Evolutionary conservation across 2,888 invertebrate species (phyloP).

Genomic region (Nemapogon koenigi): DNA sequence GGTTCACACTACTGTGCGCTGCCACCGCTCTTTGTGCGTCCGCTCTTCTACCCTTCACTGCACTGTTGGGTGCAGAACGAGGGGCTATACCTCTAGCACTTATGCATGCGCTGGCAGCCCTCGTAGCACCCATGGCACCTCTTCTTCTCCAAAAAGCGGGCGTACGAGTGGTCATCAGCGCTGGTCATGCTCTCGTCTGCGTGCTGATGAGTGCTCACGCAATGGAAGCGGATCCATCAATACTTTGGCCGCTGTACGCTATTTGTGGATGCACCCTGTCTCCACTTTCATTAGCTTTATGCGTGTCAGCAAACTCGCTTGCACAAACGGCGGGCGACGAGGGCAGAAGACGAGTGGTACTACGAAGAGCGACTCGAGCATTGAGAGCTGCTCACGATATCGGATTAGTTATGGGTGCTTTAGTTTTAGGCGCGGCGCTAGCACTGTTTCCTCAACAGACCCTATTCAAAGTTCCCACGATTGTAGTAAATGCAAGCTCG

Average conservation of each 20-base stretch:
- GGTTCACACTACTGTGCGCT: slow-evolving; percentile 61
- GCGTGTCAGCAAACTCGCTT: slow-evolving; percentile 64
- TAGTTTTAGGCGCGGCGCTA: slow-evolving; percentile 48
- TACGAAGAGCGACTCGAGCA: slow-evolving; percentile 46
- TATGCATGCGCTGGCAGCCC: slow-evolving; percentile 67
- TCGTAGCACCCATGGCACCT: slow-evolving; percentile 57
- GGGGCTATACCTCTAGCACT: slow-evolving; percentile 70
- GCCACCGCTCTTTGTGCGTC: slow-evolving; percentile 70
- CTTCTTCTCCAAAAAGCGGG: slow-evolving; percentile 49
- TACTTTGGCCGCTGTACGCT: slow-evolving; percentile 43
- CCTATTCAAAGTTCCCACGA: slow-evolving; percentile 46
- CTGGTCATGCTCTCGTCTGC: slow-evolving; percentile 61
- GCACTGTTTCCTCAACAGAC: slow-evolving; percentile 54
- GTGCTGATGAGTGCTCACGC: slow-evolving; percentile 68
- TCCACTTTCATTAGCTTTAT: slow-evolving; percentile 62
- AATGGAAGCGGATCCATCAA: slow-evolving; percentile 37
- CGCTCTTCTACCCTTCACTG: slow-evolving; percentile 67
- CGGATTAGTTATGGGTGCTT: slow-evolving; percentile 45
- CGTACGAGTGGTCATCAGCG: slow-evolving; percentile 39
- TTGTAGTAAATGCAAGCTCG: slow-evolving; percentile 37
- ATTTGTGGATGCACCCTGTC: slow-evolving; percentile 64
- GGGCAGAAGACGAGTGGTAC: slow-evolving; percentile 35
- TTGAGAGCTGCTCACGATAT: slow-evolving; percentile 51
- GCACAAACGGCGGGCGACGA: slow-evolving; percentile 60
- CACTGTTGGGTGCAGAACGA: slow-evolving; percentile 52